Evolutionary conservation across 2,113 vertebrate species (phyloP).

Genomic region (Microcebus ravelobensis): DNA sequence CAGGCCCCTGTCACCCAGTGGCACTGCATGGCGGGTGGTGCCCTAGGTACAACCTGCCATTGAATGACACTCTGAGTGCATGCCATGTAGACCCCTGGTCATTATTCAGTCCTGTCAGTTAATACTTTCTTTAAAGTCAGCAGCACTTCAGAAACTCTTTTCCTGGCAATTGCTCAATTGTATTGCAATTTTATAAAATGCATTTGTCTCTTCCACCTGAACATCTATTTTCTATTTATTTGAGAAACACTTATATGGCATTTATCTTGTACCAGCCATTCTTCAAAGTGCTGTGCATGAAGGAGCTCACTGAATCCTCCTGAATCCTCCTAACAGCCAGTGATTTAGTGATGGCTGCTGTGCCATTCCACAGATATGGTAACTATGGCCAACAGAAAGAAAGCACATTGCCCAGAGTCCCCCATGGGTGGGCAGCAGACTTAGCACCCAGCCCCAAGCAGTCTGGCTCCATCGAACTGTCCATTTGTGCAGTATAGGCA

Average conservation of each 20-base stretch:
- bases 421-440: too few relatives aligned
- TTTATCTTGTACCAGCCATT: background rate
- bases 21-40: accelerated
- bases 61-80: accelerated
- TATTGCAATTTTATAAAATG: too few relatives aligned
- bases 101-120: accelerated
- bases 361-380: background rate
- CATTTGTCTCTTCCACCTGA: background rate
- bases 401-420: accelerated
- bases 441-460: too few relatives aligned
- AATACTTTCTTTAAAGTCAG: background rate
- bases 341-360: too few relatives aligned
- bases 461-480: accelerated
- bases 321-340: accelerated
- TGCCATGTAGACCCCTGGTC: accelerated
- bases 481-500: accelerated
- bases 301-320: too few relatives aligned
- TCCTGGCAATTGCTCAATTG: too few relatives aligned
- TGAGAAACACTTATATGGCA: background rate
- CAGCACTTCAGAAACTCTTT: accelerated
- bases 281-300: accelerated
- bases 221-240: background rate
- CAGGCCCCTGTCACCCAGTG: accelerated
- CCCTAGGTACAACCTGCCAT: accelerated
- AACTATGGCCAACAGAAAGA: background rate